These are phyloP conservation scores for Thalpophila matura DNA, from an alignment of 2,888 invertebrate species.

Conservation along the genomic window DNA sequence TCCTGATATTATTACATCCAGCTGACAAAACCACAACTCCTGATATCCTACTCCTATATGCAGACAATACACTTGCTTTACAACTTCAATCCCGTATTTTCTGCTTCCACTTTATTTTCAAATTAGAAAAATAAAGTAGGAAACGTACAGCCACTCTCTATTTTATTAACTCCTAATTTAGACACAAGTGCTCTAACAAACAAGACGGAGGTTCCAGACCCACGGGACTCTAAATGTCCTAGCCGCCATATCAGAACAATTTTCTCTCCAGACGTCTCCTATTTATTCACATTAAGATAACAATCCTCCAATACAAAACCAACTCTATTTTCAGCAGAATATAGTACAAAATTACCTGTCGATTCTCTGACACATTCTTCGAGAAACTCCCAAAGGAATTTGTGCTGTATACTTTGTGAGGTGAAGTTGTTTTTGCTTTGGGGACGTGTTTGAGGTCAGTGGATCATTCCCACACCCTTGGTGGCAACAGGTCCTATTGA, in stretches of 20 bases:
- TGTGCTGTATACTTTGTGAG: conserved; percentile 39
- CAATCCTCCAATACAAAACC: conserved; percentile 58
- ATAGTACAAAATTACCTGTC: conserved; percentile 69
- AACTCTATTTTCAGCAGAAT: conserved; percentile 61
- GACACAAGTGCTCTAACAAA: conserved; percentile 57
- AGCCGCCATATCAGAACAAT: conserved; percentile 71
- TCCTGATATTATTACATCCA: too few species aligned
- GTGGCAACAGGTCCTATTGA: conserved; percentile 81
- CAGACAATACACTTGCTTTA: background rate
- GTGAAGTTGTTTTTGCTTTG: conserved; percentile 60
- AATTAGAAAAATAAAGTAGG: conserved; percentile 39
- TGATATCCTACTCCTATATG: too few species aligned
- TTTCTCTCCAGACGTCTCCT: conserved; percentile 72
- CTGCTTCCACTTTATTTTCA: background rate
- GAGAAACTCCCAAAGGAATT: conserved; percentile 50
- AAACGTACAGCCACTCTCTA: conserved; percentile 27
- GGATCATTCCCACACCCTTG: conserved; percentile 69
- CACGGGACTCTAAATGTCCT: conserved; percentile 54
- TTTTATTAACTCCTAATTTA: conserved; percentile 50
- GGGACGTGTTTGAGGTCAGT: conserved; percentile 73
- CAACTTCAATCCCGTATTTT: background rate
- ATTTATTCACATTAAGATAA: conserved; percentile 77
- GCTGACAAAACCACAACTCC: too few species aligned
- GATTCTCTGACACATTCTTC: conserved; percentile 52
- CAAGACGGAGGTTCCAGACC: conserved; percentile 37